A percentile compares a stretch with the other conserved stretches of the same genome.
phyloP scores from a whole-genome alignment of 2,797 vertebrate genomes.

The Rhynchotus rufescens region DNA sequence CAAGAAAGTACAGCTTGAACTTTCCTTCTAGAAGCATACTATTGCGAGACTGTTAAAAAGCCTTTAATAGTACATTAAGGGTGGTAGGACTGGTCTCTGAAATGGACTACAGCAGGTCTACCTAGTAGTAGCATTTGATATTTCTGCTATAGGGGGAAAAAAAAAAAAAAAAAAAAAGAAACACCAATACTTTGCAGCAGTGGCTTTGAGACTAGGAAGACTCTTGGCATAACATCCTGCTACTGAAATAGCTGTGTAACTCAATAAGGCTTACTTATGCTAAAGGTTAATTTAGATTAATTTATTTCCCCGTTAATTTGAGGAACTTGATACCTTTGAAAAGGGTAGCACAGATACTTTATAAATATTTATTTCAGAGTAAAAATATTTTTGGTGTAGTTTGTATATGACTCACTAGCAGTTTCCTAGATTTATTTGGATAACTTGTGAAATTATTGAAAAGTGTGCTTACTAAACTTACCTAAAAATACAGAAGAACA shows the following conservation, averaged over 20 bases:
- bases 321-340: not conserved
- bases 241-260: not conserved
- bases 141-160: not conserved
- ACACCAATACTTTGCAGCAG: not conserved
- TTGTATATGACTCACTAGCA: not conserved
- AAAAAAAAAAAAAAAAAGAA: not conserved
- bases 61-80: not conserved
- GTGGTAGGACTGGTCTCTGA: not conserved
- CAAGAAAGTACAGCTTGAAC: not conserved
- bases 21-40: not conserved
- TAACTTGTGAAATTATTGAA: slow-evolving; percentile 6
- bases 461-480: not conserved
- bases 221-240: not conserved
- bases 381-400: not conserved
- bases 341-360: not conserved
- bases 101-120: not conserved
- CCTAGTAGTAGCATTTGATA: not conserved
- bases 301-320: not conserved
- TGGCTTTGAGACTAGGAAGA: not conserved
- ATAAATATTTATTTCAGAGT: not conserved
- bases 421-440: not conserved
- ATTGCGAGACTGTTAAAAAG: not conserved
- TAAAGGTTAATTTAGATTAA: not conserved
- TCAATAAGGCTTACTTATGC: not conserved
- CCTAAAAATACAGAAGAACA: not conserved